Evolutionary conservation across 2,113 vertebrate species (phyloP).

Genomic region (Cheilinus undulatus): DNA sequence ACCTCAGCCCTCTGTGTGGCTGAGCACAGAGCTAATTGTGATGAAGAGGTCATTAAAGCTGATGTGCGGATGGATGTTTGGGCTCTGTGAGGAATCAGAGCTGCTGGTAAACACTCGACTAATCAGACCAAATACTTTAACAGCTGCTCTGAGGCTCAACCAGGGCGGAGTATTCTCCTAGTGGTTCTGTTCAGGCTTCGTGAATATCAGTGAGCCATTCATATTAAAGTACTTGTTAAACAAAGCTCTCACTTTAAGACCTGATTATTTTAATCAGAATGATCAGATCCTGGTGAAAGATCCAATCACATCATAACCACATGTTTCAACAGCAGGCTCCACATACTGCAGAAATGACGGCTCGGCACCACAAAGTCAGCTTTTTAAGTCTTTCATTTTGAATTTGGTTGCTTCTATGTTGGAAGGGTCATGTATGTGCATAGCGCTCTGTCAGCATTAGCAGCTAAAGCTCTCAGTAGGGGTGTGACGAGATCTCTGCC

Average conservation of each 20-base stretch:
- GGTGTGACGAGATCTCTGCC: no score
- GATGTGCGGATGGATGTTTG: slow-evolving; percentile 13
- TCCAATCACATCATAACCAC: no score
- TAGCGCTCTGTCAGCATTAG: no score
- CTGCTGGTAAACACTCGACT: slow-evolving; percentile 53
- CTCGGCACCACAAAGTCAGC: no score
- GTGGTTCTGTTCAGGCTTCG: neutral
- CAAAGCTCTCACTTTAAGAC: slow-evolving; percentile 1
- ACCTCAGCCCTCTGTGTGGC: slow-evolving; percentile 3
- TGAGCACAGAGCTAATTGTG: slow-evolving; percentile 49
- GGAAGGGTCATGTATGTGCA: no score
- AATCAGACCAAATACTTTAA: slow-evolving; percentile 51
- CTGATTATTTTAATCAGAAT: slow-evolving; percentile 12
- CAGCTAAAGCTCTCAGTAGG: no score
- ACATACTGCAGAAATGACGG: no score
- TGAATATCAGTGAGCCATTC: neutral
- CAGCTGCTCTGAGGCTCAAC: neutral
- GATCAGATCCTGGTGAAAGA: neutral
- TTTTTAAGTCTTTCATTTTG: no score
- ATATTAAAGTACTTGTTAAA: neutral
- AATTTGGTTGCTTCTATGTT: no score
- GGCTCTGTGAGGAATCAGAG: slow-evolving; percentile 19
- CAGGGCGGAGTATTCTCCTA: neutral
- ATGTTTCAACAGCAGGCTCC: no score
- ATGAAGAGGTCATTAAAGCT: slow-evolving; percentile 57